Base-by-base conservation (phyloP, 37 sponge, comb jelly and placozoan genomes). In the Theonella swinhoei region DNA sequence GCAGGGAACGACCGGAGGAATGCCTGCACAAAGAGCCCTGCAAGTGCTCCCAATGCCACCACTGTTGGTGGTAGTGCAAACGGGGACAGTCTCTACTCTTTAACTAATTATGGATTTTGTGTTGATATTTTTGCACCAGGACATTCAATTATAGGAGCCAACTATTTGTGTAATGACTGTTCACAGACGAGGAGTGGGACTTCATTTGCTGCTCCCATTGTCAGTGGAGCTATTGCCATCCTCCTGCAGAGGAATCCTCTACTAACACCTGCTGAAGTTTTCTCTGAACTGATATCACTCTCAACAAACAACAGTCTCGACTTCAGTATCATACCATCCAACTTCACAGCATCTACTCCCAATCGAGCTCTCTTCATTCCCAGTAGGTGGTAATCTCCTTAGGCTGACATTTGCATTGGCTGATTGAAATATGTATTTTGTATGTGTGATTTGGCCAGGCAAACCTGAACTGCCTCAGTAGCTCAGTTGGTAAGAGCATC, bases 91-190 rank as follows among this genome's bases (percentile, higher is more conserved):
- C 62, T 88, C 14, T 88, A 85, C 63, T 59, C 22, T 60, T 34
- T 29, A 43, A 86, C 90, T 2, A 89, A 86, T 60, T 82, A 73
- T 61, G 93, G 93, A 4, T 39, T 54, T 33, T 93, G 93, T 71
- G 90, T 93, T 11, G 87, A 89, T 58, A 76, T 93, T 19, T 74
- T 93, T 89, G 89, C 93, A 30, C 93, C 93, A 4, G 93, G 87
- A 1, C 73, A 72, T 28, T 8, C 41, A 25, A 73, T 93, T 7
- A 30, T 24, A 33, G 89, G 87, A 66, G 93, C 93, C n/a, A 82
- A 78, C 32, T 31, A 54, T 24, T 25, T 58, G 4, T 93, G 93
- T 39, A 68, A 9, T 22, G 39, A 43, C 4, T 93, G 93, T 34
- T 26, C 38, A 0, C 80, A 65, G 71, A 28, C 34, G n/a, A 35